These are phyloP conservation scores for Podotricha telesiphe DNA, from an alignment of 2,888 invertebrate species.

Conservation along the genomic window DNA sequence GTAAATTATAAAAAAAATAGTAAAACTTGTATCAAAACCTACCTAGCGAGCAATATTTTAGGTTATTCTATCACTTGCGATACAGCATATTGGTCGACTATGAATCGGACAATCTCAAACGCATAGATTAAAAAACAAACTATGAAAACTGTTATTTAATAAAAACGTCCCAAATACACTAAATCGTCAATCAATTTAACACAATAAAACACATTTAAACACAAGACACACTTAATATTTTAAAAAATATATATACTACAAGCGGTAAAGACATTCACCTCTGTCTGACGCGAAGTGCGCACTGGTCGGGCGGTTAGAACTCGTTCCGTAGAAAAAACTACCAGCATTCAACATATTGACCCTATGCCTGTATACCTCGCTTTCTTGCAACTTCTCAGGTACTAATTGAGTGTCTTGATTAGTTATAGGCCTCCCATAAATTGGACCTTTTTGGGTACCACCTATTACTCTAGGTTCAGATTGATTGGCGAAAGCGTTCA, in stretches of 20 bases:
- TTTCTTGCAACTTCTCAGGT: conserved; percentile 76
- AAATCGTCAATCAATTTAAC: background rate
- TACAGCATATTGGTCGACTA: conserved; percentile 44
- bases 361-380: conserved; percentile 75
- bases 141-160: background rate
- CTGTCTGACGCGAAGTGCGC: conserved; percentile 73
- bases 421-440: conserved; percentile 64
- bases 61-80: conserved; percentile 31
- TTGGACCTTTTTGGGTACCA: conserved; percentile 65
- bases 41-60: conserved; percentile 12
- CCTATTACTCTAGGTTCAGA: conserved; percentile 64
- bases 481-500: conserved; percentile 70
- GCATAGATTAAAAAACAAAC: background rate
- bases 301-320: conserved; percentile 85
- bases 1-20: background rate
- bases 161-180: background rate
- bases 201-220: conserved; percentile 46
- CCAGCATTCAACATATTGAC: conserved; percentile 71
- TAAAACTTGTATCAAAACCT: background rate
- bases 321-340: conserved; percentile 85
- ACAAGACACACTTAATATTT: conserved; percentile 45
- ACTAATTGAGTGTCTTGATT: conserved; percentile 73
- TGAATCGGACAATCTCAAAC: conserved; percentile 55
- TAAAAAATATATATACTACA: conserved; percentile 44
- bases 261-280: conserved; percentile 77